A percentile compares a stretch with the other conserved stretches of the same genome.
phyloP scores from a whole-genome alignment of 2,797 vertebrate genomes.

The Pipistrellus pygmaeus region DNA sequence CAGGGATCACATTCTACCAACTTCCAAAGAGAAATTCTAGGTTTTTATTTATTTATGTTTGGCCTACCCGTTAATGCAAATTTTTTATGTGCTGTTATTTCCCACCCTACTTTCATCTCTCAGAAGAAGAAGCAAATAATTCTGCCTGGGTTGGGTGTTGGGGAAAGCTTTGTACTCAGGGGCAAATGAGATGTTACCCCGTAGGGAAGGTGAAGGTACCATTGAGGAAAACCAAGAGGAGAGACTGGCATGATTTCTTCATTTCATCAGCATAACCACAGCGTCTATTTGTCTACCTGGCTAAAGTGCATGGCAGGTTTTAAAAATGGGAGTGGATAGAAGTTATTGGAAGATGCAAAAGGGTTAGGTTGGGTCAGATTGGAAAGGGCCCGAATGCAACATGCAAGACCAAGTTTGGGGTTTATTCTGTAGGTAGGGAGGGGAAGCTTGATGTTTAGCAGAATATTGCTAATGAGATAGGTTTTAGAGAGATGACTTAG shows the following conservation, averaged over 20 bases:
- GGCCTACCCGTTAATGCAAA: neutral
- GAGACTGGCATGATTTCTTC: neutral
- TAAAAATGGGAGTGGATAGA: neutral
- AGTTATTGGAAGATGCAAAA: neutral
- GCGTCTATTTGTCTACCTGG: neutral
- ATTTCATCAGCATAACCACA: neutral
- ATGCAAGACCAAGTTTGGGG: neutral
- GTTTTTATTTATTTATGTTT: neutral
- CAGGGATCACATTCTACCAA: neutral
- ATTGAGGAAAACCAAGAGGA: neutral
- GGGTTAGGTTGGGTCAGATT: neutral
- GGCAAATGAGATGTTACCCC: neutral
- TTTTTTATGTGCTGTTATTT: conserved; percentile 44
- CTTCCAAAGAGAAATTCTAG: neutral
- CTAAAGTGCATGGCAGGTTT: neutral
- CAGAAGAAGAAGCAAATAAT: neutral
- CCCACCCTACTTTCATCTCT: neutral
- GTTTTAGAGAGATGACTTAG: neutral
- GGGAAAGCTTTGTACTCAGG: neutral
- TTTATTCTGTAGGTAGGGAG: neutral
- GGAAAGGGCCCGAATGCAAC: neutral
- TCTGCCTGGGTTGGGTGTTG: neutral
- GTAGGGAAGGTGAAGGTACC: neutral
- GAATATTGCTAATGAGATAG: neutral
- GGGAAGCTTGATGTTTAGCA: neutral